Evolutionary conservation across 2,113 vertebrate genomes (phyloP), one percentile per base, ranked within the genome.

Genomic region (Cololabis saira): DNA sequence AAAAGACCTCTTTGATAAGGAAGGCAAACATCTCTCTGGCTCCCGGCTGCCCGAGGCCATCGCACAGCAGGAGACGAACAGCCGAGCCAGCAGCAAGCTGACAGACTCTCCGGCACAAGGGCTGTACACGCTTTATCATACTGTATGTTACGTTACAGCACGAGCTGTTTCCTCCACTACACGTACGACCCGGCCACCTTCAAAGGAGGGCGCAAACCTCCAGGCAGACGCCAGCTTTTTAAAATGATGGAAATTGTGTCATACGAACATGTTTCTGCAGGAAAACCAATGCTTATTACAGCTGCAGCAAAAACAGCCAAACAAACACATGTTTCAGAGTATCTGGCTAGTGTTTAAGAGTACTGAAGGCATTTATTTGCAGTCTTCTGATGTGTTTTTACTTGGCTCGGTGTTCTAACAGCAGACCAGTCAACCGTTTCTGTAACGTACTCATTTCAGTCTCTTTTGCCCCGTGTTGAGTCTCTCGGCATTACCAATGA

Each of bases 131-230:
- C 40, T 61, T 14, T 27, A 59, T 40, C 43, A 43, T 49, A 27
- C 21, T 9, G 58, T 42, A 9, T 1, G 14, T 43, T 62, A 15
- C 22, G 41, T 41, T 69, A 22, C 12, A 60, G 59, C 54, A 50
- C 27, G 17, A 60, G 50, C 52, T 21, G 6, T 45, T 58, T 27
- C 18, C 62, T 59, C 52, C 58, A 41, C n/a, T 49, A 51, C 42
- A 27, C 18, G 14, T 53, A 37, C 13, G 16, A 15, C 13, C 49
- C 40, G 21, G 22, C 58, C 21, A 50, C 22, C 44, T 56, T 68
- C 50, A 61, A 47, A 63, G 51, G 45, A 43, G 47, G 61, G 56
- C 5, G 12, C 55, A 43, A 48, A 53, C 42, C 69, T 59, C 21
- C 42, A 50, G 64, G 44, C 64, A 66, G 51, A 53, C 22, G 6